Evolutionary conservation across 2,113 vertebrate genomes (phyloP), one percentile per base, ranked within the genome.

Genomic region (Corythornis cristatus): DNA sequence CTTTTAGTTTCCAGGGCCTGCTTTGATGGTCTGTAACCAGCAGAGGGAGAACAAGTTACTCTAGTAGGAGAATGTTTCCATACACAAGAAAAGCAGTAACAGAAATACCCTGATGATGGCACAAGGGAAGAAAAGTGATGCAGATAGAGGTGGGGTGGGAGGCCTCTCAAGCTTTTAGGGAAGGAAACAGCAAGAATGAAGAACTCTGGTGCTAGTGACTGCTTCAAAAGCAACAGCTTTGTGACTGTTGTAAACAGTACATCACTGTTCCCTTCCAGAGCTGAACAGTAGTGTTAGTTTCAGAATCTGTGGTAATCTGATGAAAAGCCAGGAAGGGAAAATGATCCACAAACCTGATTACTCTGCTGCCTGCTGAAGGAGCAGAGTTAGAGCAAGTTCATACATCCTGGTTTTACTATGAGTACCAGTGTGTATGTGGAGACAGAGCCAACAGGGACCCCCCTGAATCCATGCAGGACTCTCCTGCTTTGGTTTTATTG

Each of bases 11-110:
- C 62, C 2, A 3, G 42, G 68, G 37, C 56, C 66, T 94, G 94
- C 68, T 83, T 48, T 91, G 83, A 56, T 64, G 25, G 43, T 46
- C 2, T 4, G 1, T 66, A 76, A 46, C 94, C 93, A 93, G 85
- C 91, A 96, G 94, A 96, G 95, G 95, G 94, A 87, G 94, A 89
- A 42, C 87, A 40, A 68, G 90, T 58, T 86, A 54, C 75, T 93
- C 53, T 8, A 78, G 37, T 16, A 5, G 53, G 78, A 78, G 51
- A 57, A 4, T 12, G 12, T 64, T 75, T 65, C 57, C 9, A 0
- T 19, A 19, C 53, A 16, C 23, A 15, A 65, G 53, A 45, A 50
- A 23, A 40, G 54, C 22, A 64, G 22, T 31, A 53, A 51, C 13
- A 66, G 37, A 56, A 81, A 5, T 5, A 35, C 33, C 56, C 23